Evolutionary conservation across 2,797 vertebrate species (phyloP), one percentile per base, ranked within the genome.

Genomic region (Perodicticus potto): DNA sequence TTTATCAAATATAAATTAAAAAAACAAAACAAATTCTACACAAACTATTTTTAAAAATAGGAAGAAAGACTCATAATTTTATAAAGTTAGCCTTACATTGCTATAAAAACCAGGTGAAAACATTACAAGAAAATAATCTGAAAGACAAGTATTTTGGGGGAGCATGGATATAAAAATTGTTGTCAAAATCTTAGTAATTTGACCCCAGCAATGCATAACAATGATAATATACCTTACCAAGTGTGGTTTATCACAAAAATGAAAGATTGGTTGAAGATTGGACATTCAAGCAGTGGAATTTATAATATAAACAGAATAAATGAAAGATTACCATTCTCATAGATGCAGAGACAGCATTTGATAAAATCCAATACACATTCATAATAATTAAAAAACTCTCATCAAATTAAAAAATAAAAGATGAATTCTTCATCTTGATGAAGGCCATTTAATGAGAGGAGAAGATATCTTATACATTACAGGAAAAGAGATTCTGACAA

Each of bases 241-340:
- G 63, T 82, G 13, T 2, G 25, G 4, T 29, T 84, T 85, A 85
- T 63, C 25, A n/a, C 27, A 88, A 34, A 3, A 88, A 90, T 34
- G 2, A 0, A 65, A 91, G 22, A 74, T 55, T 88, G 7, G 4
- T 67, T 84, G 49, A n/a, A 49, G 40, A 82, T 78, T 86, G 90
- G 53, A 69, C 27, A 91, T 32, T 88, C 23, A 78, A 63, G 90
- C 57, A 96, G 59, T 49, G 1, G 0, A 34, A 90, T 74, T 89
- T 22, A 25, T 88, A 49, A 83, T n/a, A 88, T 53, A 92, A 92
- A 63, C 11, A 76, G n/a, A 87, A 91, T 81, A 92, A 49, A 70
- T 87, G 2, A 89, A 40, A 80, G 40, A 74, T 34, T 37, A 57
- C 83, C 8, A 65, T 23, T 96, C 91, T 67, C 80, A 74, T 70